Base-by-base conservation (phyloP, 2,888 invertebrate species). In the Phania funesta region DNA sequence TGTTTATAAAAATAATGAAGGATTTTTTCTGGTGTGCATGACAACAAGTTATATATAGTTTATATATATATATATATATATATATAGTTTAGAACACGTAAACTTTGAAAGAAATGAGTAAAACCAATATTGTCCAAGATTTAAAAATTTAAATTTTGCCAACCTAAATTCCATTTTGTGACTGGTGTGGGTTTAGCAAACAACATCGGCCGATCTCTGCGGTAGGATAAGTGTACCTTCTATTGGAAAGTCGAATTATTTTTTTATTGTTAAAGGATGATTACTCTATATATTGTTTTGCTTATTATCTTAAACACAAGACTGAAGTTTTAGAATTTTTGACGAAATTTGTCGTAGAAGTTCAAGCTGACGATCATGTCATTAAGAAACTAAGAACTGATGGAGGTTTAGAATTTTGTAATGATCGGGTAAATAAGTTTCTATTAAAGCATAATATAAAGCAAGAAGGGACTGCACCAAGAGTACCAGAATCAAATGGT, bases 231-330 rank as follows among this genome's bases (percentile, higher is more conserved):
- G 73, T 38, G 13, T 22, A 0, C 50, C 67, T 16, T 73, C 73
- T 13, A 50, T 70, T 50, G 77, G 70, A 38, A 52, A 35, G 6
- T 22, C 60, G 3, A 77, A 77, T 29, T 77, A 77, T 60, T 77
- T 77, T n/a, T 35, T 13, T 77, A 16, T 50, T 77, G 16, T 35
- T 77, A 9, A 77, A 77, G 26, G 68, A 76, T 24, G 68, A 76
- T 41, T 68, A 48, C 44, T 60, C 60, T 4, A 38, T 44, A 24
- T 62, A 62, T 38, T 62, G 60, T 22, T 62, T 62, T 62, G 60
- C 48, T 38, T 83, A 71, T 44, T 85, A 24, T 64, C 80, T 32
- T 3, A 84, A 84, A 50, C 65, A 83, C 22, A 84, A 84, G 73
- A 82, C 70, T 20, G 83, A 83, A 52, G 80, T 83, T 26, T 48